Evolutionary conservation across 2,113 vertebrate genomes (phyloP).

Genomic region (Chloropsis cyanopogon): DNA sequence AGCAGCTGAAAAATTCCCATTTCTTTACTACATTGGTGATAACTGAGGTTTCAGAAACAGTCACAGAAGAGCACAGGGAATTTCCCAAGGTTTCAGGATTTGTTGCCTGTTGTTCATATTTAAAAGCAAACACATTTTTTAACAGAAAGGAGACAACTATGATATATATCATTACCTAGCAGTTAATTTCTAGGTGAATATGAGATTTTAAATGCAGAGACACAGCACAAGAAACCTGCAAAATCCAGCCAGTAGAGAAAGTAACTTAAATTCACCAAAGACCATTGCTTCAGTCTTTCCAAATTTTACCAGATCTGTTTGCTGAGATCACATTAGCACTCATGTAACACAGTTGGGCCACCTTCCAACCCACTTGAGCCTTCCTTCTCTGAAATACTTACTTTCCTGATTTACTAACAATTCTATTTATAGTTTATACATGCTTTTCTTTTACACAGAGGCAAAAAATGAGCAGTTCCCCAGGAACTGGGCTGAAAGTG

Average conservation of each 20-base stretch:
- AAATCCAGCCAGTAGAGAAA: not conserved
- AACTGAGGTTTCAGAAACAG: constrained; percentile 18
- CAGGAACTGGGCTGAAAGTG: not conserved
- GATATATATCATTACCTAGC: not conserved
- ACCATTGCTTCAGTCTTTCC: not conserved
- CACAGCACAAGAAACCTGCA: not conserved
- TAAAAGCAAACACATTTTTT: not conserved
- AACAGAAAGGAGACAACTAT: not conserved
- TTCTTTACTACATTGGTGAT: not conserved
- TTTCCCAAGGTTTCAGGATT: not conserved
- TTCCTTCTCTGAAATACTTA: not conserved
- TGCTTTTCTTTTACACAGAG: not conserved
- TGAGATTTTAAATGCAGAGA: not conserved
- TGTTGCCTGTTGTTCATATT: not conserved
- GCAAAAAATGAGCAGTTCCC: not conserved
- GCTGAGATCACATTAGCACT: not conserved
- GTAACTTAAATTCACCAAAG: not conserved
- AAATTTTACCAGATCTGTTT: not conserved
- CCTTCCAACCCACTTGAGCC: not conserved
- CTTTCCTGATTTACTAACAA: not conserved
- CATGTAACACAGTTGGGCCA: rapidly evolving
- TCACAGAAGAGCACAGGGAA: not conserved
- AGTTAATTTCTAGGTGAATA: not conserved
- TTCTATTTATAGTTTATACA: not conserved
- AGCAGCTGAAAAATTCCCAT: not conserved